Evolutionary conservation across 2,797 vertebrate species (phyloP), one percentile per base, ranked within the genome.

Genomic region (Emys orbicularis): DNA sequence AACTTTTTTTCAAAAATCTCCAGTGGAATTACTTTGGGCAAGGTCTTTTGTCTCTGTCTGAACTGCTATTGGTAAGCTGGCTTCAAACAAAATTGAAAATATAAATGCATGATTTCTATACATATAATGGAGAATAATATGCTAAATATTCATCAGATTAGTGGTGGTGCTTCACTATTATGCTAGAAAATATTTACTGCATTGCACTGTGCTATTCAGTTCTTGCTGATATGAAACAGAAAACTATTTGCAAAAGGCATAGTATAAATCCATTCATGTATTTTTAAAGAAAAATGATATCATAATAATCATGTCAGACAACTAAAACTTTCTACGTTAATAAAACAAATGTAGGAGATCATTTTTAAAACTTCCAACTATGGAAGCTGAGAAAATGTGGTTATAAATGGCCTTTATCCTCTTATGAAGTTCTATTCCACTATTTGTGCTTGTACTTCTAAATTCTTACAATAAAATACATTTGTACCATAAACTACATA

Each of bases 181-280:
- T 56, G 34, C 44, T 76, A 91, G 91, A 93, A 92, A 89, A 93
- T 92, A 94, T 83, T 95, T 95, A 79, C 44, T 90, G 37, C 49
- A 84, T 84, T 81, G 77, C 84, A 13, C 25, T 72, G 5, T 61
- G 84, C 37, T 83, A 1, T 72, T 57, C 79, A 85, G 15, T 87
- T 95, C 92, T 93, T 80, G 76, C 21, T 82, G 8, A n/a, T 76
- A 27, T 12, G 5, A 57, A 79, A 95, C 5, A 90, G 54, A 86
- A 95, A 80, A 88, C 92, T 88, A 88, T 77, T 29, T 74, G 25
- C 2, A 12, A 95, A 86, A 27, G 57, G 6, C 19, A 86, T 0
- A 1, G 6, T 65, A 90, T n/a, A 81, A 90, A 90, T 80, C 76
- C 10, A 84, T 89, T 92, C 77, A 54, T 81, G 61, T 37, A 44